A percentile compares a stretch with the other conserved stretches of the same genome.
phyloP scores from a whole-genome alignment of 2,888 invertebrate species.

The Lordiphosa fenestrarum region DNA sequence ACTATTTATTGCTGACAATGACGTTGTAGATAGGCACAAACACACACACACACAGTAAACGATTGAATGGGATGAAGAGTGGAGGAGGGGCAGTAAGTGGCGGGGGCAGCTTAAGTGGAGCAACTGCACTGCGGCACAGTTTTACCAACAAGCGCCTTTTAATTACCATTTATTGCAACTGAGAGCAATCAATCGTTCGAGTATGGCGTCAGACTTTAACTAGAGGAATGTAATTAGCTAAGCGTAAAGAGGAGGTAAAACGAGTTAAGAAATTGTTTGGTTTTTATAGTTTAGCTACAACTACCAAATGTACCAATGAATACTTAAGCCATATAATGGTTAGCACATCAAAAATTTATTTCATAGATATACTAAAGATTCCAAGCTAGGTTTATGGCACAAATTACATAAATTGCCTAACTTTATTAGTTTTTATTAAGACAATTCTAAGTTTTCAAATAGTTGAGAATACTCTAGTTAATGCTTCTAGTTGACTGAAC shows the following conservation, averaged over 20 bases:
- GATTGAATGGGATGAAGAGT: neutral
- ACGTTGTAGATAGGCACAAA: slow-evolving; percentile 26
- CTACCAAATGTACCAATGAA: no score
- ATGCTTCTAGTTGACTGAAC: slow-evolving; percentile 16
- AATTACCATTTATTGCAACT: slow-evolving; percentile 51
- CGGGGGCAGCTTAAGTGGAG: slow-evolving; percentile 30
- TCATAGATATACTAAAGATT: no score
- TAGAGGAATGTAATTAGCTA: slow-evolving; percentile 31
- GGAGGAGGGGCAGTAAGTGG: slow-evolving; percentile 4
- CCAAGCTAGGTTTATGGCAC: no score
- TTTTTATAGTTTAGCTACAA: no score
- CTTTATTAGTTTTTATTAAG: no score
- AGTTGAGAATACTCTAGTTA: neutral
- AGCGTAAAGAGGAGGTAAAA: neutral
- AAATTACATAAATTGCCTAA: no score
- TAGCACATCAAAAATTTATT: no score
- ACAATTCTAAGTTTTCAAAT: no score
- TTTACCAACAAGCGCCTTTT: slow-evolving; percentile 51
- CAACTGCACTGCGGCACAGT: slow-evolving; percentile 49
- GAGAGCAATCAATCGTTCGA: slow-evolving; percentile 46
- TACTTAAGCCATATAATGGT: no score
- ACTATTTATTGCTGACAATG: slow-evolving; percentile 69
- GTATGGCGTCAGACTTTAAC: slow-evolving; percentile 44
- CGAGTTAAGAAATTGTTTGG: no score
- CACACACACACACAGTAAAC: slow-evolving; percentile 3